Conservation (phyloP, 2,113 vertebrate genomes). For the Perccottus glenii region DNA sequence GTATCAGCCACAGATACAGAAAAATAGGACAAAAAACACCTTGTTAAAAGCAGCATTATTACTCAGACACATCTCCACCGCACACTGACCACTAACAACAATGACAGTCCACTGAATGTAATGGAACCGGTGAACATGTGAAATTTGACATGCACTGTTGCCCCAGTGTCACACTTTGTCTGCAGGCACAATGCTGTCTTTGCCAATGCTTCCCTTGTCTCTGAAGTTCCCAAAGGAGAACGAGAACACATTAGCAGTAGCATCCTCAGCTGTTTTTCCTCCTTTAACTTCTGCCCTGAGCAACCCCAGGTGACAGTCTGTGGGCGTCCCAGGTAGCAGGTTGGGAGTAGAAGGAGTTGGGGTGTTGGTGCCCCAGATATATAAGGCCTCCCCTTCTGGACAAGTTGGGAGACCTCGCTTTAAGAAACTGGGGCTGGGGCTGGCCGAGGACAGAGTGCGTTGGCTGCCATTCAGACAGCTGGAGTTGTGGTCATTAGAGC, state of each 20-base stretch:
- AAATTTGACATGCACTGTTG: conserved; percentile 10
- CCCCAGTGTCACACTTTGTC: conserved; percentile 55
- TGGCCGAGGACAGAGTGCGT: conserved; percentile 83
- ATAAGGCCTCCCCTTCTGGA: conserved; percentile 81
- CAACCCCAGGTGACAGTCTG: conserved; percentile 50
- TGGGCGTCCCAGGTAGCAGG: conserved; percentile 75
- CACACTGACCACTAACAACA: conserved; percentile 41
- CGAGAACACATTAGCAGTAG: conserved; percentile 39
- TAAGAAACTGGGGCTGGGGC: conserved; percentile 81
- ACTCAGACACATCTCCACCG: conserved; percentile 29
- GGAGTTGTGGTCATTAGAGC: conserved; percentile 84
- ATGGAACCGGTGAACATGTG: conserved; percentile 29
- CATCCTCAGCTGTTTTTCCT: conserved; percentile 31
- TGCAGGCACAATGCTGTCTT: conserved; percentile 31
- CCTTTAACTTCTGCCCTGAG: conserved; percentile 23
- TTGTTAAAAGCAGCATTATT: conserved; percentile 61
- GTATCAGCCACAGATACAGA: conserved; percentile 31
- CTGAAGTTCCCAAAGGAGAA: conserved; percentile 65
- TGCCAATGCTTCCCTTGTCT: conserved; percentile 37
- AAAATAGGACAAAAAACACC: conserved; percentile 34
- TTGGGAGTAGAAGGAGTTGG: conserved; percentile 63
- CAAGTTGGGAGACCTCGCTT: conserved; percentile 76
- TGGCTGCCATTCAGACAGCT: conserved; percentile 89
- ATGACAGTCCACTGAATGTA: conserved; percentile 42
- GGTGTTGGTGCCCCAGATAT: conserved; percentile 73